A percentile compares a stretch with the other conserved stretches of the same genome.
phyloP scores from a whole-genome alignment of 2,113 vertebrate species.

The Todiramphus chloris region DNA sequence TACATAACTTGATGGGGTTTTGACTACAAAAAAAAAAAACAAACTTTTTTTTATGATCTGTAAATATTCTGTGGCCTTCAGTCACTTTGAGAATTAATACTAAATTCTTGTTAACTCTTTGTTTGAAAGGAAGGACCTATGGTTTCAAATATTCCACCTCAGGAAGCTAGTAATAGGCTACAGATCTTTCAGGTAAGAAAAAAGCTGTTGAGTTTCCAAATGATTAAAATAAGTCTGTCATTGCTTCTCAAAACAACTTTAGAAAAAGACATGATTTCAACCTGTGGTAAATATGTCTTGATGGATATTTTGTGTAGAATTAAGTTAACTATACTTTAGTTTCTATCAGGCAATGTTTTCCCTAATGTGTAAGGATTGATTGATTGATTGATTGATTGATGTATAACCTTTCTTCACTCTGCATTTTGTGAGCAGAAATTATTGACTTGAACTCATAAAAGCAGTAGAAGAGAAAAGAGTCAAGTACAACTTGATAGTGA shows the following conservation, averaged over 20 bases:
- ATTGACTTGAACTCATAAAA: not conserved
- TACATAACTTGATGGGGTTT: not conserved
- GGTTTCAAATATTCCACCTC: conserved; percentile 80
- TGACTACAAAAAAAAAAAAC: not conserved
- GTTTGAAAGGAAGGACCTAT: conserved; percentile 84
- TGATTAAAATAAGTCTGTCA: not conserved
- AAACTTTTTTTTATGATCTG: not conserved
- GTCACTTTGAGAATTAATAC: not conserved
- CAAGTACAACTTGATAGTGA: not conserved
- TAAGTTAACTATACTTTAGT: not conserved
- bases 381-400: not conserved
- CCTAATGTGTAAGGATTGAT: not conserved
- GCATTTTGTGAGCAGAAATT: not conserved
- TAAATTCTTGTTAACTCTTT: not conserved
- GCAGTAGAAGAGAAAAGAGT: not conserved
- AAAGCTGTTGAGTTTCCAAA: not conserved
- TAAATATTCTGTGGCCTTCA: not conserved
- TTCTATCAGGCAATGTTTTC: not conserved
- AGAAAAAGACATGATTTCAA: not conserved
- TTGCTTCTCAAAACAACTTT: not conserved
- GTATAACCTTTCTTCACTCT: not conserved
- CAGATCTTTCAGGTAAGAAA: conserved; percentile 81
- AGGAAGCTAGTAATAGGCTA: conserved; percentile 84
- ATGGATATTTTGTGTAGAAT: not conserved
- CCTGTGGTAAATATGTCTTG: not conserved